Conservation (phyloP, 2,113 vertebrate genomes). For the Macrotus californicus region DNA sequence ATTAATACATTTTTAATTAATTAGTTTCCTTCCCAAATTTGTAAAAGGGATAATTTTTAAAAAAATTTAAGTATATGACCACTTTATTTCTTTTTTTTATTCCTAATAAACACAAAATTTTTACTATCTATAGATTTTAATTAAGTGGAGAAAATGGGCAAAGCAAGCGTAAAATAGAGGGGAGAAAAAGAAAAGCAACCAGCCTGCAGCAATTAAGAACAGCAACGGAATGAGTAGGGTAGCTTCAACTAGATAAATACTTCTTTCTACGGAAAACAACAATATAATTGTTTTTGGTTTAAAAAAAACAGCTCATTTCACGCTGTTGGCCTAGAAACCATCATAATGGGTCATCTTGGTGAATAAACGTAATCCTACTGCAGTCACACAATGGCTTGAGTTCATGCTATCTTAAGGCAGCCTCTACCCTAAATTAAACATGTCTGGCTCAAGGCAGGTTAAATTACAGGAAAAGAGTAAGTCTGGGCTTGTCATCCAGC, state of each 20-base stretch:
- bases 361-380: constrained; percentile 34
- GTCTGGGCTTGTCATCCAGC: neutral
- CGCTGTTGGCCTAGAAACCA: constrained; percentile 54
- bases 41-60: neutral
- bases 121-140: neutral
- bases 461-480: neutral
- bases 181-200: neutral
- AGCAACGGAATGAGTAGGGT: neutral
- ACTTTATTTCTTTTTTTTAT: constrained; percentile 19
- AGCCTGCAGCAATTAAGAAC: neutral
- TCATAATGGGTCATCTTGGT: constrained; percentile 44
- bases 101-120: neutral
- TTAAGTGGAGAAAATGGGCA: neutral
- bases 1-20: neutral
- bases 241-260: neutral
- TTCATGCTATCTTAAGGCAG: neutral
- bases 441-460: neutral
- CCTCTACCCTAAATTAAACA: neutral
- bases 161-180: neutral
- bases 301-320: neutral
- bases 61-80: neutral
- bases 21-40: neutral
- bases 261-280: neutral
- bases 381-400: constrained; percentile 21
- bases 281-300: neutral